A percentile compares a stretch with the other conserved stretches of the same genome.
Evolutionary conservation across 2,797 vertebrate species (phyloP).

Genomic region (Caiman crocodilus): DNA sequence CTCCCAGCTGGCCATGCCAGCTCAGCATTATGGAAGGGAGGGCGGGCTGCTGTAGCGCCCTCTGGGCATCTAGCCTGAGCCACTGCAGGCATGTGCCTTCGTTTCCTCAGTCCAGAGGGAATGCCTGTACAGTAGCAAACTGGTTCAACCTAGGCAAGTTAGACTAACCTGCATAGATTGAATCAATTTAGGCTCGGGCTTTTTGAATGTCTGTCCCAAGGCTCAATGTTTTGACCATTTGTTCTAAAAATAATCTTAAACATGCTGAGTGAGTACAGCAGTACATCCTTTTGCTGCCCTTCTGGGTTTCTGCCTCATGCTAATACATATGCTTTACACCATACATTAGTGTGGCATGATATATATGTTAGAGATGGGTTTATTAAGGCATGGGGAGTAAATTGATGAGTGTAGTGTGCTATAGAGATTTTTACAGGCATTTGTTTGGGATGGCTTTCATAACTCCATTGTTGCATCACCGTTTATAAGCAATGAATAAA

Average conservation of each 20-base stretch:
- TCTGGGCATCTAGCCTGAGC: no score
- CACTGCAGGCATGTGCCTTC: no score
- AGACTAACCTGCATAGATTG: no score
- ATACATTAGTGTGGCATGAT: not conserved
- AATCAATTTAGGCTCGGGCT: no score
- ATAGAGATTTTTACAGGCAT: not conserved
- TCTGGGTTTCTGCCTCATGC: not conserved
- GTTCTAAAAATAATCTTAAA: not conserved
- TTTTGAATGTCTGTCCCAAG: no score
- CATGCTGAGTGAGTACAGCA: not conserved
- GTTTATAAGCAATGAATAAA: not conserved
- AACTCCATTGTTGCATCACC: not conserved
- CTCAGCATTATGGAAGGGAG: no score
- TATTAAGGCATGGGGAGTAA: not conserved
- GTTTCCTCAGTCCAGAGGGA: no score
- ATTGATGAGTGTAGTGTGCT: not conserved
- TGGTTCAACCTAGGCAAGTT: no score
- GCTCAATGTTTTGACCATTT: not conserved
- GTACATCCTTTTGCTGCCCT: not conserved
- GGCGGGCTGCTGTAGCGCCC: no score
- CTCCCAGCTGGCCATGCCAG: no score
- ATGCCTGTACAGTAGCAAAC: no score
- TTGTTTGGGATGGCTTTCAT: not conserved
- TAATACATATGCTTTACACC: not conserved
- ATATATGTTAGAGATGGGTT: not conserved